Evolutionary conservation across 1,140 invertebrate genomes (phyloP), one percentile per base, ranked within the genome.

Genomic region (Fopius arisanus): DNA sequence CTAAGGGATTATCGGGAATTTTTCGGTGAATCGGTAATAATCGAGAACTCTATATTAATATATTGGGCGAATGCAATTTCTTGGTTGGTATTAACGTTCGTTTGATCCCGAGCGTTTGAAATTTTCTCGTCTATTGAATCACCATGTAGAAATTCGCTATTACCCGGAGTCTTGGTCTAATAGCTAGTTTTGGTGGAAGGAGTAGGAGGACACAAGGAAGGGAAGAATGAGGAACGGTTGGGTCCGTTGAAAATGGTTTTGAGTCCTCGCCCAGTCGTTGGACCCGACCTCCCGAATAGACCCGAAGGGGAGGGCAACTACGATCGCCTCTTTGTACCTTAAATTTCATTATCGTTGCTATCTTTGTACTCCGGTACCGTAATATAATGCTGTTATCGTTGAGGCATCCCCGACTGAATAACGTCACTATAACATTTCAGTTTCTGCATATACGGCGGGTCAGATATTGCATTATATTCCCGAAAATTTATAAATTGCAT

Each of bases 331-430:
- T 86, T 86, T 86, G 84, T 86, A 81, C 79, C 80, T 80, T 80
- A 83, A 86, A 86, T 86, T 86, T 82, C 79, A 86, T 86, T 86
- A 85, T 68, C 72, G 77, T 79, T 77, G 79, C 84, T 83, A 85
- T 86, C 85, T 84, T 84, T 82, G 81, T 83, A 79, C 75, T 79
- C 80, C 76, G 19, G 14, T 78, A 79, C 63, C 74, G 69, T 73
- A 67, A 77, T 78, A 75, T 86, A 86, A 86, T 79, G 81, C 81
- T 78, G 83, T 86, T 86, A 86, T 83, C 80, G 82, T 81, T 77
- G 81, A 80, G 70, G 83, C 83, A 84, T 81, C 80, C 81, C 82
- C 81, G 71, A 78, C 80, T 83, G 84, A 85, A 84, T 85, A 84
- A 81, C 82, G 76, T 79, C 78, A 79, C 80, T 79, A 10, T 23